Evolutionary conservation across 2,797 vertebrate genomes (phyloP).

Genomic region (Phaenicophaeus curvirostris): DNA sequence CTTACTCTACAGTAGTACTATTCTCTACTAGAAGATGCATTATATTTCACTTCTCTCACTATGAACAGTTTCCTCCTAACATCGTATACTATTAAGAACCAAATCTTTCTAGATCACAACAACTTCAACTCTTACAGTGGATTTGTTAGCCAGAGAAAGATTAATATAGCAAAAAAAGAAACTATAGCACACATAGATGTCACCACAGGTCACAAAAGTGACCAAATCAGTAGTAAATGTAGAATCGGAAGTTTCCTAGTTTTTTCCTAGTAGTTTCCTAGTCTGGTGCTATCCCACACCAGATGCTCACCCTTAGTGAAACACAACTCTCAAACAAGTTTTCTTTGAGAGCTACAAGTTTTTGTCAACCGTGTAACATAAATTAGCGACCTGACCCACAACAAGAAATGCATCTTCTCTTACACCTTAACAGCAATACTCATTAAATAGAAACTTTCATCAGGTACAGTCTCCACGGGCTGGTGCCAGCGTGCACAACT

Average conservation of each 20-base stretch:
- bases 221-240: not conserved
- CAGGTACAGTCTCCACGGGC: not conserved
- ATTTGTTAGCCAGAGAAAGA: not conserved
- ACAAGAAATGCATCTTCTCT: not conserved
- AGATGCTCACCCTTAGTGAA: not conserved
- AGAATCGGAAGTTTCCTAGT: not conserved
- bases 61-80: not conserved
- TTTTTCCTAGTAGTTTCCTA: not conserved
- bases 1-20: not conserved
- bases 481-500: too few species aligned
- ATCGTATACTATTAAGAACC: not conserved
- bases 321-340: not conserved
- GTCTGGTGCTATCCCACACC: not conserved
- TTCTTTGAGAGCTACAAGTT: not conserved
- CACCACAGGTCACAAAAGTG: not conserved
- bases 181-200: not conserved
- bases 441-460: not conserved
- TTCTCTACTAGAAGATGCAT: not conserved
- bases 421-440: not conserved
- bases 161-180: not conserved
- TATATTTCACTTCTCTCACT: not conserved
- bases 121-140: not conserved
- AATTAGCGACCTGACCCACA: not conserved
- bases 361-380: not conserved
- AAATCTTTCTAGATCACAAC: not conserved